Conservation (phyloP, 2,797 vertebrate species). For the Pogoniulus pusillus region DNA sequence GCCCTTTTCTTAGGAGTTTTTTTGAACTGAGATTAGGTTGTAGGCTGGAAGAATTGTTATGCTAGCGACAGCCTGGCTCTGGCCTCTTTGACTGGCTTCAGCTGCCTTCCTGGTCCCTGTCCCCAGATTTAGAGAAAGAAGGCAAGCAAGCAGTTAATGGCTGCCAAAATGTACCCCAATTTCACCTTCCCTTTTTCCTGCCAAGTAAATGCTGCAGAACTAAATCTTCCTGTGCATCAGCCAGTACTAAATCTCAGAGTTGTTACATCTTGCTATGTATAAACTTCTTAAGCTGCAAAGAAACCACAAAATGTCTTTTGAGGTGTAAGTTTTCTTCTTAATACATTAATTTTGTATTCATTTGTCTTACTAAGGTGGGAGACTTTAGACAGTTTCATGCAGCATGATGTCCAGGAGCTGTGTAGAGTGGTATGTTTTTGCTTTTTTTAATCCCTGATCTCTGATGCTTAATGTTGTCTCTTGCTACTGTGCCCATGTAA, state of each 20-base stretch:
- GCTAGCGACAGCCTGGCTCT: neutral
- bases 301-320: neutral
- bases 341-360: neutral
- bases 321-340: neutral
- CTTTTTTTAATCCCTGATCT: neutral
- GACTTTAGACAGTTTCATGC: conserved; percentile 99
- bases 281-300: neutral
- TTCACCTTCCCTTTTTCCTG: neutral
- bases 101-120: neutral
- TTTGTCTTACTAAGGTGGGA: conserved; percentile 89
- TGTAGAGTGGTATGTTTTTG: conserved; percentile 95
- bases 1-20: neutral
- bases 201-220: neutral
- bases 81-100: neutral
- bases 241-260: neutral
- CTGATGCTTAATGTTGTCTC: neutral
- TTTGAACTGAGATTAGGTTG: neutral
- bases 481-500: neutral
- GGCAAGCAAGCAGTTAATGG: neutral
- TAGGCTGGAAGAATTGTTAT: neutral
- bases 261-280: neutral
- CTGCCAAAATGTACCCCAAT: neutral
- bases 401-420: conserved; percentile 97
- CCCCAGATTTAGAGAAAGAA: neutral
- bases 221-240: neutral